Evolutionary conservation across 1,140 invertebrate genomes (phyloP).

Genomic region (Platorchestia sp.): DNA sequence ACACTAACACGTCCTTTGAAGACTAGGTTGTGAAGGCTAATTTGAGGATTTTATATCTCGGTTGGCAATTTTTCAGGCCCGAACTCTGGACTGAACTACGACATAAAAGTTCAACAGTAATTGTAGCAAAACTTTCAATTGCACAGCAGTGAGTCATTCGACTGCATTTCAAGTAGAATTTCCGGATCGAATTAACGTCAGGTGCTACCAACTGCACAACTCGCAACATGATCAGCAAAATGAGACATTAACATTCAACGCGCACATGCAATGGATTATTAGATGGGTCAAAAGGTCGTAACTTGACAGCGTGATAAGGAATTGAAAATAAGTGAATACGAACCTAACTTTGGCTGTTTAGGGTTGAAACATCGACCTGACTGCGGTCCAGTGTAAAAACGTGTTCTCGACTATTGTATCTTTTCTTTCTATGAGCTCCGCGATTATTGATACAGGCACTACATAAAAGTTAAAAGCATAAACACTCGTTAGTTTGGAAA

Average conservation of each 20-base stretch:
- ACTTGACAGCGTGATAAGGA: background rate
- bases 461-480: background rate
- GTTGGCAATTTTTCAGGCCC: background rate
- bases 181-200: background rate
- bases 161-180: background rate
- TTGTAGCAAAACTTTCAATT: background rate
- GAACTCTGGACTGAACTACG: background rate
- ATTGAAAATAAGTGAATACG: background rate
- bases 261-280: background rate
- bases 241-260: background rate
- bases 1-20: background rate
- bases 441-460: too few species aligned
- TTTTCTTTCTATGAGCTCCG: background rate
- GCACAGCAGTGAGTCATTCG: background rate
- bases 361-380: background rate
- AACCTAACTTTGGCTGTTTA: background rate
- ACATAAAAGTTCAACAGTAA: background rate
- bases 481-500: too few species aligned
- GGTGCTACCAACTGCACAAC: background rate
- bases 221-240: background rate
- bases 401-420: background rate
- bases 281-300: background rate
- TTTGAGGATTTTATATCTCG: background rate
- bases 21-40: background rate
- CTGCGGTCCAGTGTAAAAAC: background rate